These are phyloP conservation scores for Anguilla marmorata DNA, from an alignment of 2,797 vertebrate species.

Conservation along the genomic window DNA sequence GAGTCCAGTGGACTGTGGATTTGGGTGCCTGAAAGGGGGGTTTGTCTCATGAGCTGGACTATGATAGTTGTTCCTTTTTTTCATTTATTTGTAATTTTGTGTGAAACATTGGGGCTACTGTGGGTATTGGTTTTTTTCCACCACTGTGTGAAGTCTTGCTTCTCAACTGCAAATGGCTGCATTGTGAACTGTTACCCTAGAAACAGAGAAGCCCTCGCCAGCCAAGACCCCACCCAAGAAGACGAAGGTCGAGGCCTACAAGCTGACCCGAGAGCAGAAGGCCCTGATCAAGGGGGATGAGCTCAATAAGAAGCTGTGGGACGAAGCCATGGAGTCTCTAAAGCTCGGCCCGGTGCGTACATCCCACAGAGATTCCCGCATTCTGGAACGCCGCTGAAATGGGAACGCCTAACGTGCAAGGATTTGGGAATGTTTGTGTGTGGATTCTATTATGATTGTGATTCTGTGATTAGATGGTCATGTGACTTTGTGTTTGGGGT, in stretches of 20 bases:
- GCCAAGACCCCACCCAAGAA: conserved; percentile 77
- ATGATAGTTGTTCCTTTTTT: background rate
- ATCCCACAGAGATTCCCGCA: too few species aligned
- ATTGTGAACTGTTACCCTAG: background rate
- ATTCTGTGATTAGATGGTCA: background rate
- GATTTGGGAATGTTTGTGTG: background rate
- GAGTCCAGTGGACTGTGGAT: background rate
- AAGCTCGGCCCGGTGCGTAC: conserved; percentile 83
- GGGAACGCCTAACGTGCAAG: background rate
- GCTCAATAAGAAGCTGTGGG: conserved; percentile 73
- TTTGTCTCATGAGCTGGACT: background rate
- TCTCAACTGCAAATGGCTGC: background rate
- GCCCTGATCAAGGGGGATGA: conserved; percentile 15
- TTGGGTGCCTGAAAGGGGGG: background rate
- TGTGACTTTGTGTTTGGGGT: background rate
- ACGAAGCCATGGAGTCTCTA: conserved; percentile 83
- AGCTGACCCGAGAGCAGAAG: conserved; percentile 62
- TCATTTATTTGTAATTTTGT: background rate
- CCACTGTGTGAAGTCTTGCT: background rate
- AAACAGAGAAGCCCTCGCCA: conserved; percentile 62
- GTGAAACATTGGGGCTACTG: background rate
- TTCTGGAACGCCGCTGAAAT: background rate
- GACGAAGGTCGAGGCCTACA: conserved; percentile 60
- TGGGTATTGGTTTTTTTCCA: background rate
- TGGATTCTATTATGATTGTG: background rate